Conservation (phyloP, 2,113 vertebrate species). For the Apaloderma vittatum region DNA sequence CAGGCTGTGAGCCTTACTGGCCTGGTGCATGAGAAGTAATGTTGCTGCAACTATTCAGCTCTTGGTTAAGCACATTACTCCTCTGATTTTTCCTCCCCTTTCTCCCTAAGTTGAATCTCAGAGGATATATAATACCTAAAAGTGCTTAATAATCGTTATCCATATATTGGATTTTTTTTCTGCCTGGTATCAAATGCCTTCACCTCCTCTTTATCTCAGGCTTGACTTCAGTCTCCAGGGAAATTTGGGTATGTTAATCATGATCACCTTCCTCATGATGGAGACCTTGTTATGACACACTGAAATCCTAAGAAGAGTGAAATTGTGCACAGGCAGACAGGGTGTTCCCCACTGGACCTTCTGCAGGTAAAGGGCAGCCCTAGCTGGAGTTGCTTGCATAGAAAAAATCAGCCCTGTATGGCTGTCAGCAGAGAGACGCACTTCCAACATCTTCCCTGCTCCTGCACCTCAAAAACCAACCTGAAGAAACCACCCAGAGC, state of each 20-base stretch:
- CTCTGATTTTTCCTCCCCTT: background rate
- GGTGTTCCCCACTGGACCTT: background rate
- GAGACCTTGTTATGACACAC: background rate
- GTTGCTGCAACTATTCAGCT: background rate
- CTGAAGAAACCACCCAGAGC: background rate
- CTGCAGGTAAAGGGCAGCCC: background rate
- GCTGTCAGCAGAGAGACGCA: background rate
- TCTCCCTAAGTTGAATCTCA: background rate
- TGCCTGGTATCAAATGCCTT: background rate
- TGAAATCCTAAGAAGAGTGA: background rate
- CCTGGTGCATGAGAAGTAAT: background rate
- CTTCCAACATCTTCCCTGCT: background rate
- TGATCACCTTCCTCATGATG: background rate
- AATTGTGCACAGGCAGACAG: background rate
- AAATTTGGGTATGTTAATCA: background rate
- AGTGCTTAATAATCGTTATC: background rate
- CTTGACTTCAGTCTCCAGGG: background rate
- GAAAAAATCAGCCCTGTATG: background rate
- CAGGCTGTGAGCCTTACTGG: background rate
- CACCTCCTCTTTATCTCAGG: background rate
- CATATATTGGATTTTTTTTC: background rate
- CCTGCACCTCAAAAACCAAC: background rate
- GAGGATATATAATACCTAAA: background rate
- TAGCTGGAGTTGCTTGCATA: background rate
- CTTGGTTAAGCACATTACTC: background rate